Conservation (phyloP, 2,113 vertebrate genomes). For the Aspidoscelis tigris region DNA sequence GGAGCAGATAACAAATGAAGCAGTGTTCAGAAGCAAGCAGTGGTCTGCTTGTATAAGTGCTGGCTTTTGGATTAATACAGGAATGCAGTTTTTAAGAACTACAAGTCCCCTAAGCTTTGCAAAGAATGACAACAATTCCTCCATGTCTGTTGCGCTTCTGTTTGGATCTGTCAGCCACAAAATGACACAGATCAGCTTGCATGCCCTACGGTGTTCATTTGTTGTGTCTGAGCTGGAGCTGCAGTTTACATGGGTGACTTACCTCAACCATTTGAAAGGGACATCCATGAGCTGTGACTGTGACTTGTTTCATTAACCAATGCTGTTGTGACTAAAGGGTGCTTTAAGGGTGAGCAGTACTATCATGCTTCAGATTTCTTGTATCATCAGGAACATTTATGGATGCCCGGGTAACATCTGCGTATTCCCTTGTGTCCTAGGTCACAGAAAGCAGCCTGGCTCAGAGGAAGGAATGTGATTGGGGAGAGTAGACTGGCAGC, state of each 20-base stretch:
- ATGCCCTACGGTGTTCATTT: neutral
- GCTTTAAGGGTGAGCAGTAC: neutral
- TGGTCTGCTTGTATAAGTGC: slow-evolving; percentile 44
- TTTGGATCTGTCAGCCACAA: neutral
- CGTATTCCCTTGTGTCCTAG: too few relatives aligned
- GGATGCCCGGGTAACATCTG: too few relatives aligned
- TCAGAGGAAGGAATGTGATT: too few relatives aligned
- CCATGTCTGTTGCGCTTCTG: slow-evolving; percentile 28
- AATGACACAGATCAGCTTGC: slow-evolving; percentile 1
- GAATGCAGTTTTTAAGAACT: slow-evolving; percentile 63
- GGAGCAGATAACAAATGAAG: slow-evolving; percentile 50
- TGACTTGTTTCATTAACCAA: neutral
- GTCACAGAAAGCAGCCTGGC: too few relatives aligned
- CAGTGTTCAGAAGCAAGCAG: slow-evolving; percentile 32
- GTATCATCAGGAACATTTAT: neutral
- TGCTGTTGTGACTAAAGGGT: neutral
- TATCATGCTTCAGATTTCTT: neutral
- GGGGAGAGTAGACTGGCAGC: too few relatives aligned
- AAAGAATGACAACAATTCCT: slow-evolving; percentile 64
- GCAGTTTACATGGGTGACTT: neutral
- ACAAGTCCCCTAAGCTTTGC: slow-evolving; percentile 62
- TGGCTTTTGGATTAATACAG: slow-evolving; percentile 65
- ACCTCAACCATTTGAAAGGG: neutral
- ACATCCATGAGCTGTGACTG: neutral
- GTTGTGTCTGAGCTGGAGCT: neutral